Conservation (phyloP, 2,888 invertebrate genomes). For the Alsophila aescularia region DNA sequence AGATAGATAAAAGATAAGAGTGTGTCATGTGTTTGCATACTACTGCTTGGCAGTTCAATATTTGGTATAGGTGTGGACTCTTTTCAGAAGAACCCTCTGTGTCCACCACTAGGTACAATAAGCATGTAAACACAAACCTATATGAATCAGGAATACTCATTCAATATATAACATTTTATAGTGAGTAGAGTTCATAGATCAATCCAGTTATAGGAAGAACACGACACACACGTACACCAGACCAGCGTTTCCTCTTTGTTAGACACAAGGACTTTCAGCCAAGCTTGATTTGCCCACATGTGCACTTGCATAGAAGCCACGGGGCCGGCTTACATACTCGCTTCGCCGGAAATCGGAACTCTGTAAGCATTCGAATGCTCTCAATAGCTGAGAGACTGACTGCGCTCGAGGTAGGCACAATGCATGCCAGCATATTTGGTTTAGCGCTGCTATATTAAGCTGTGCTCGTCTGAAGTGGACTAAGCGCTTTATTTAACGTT, state of each 20-base stretch:
- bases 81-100: no score
- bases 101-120: no score
- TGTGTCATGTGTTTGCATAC: no score
- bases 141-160: no score
- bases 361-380: conserved; percentile 73
- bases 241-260: conserved; percentile 7
- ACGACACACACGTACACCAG: not conserved
- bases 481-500: conserved; percentile 17
- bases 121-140: no score
- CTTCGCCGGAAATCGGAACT: conserved; percentile 60
- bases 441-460: conserved; percentile 54
- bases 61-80: no score
- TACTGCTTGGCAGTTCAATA: no score
- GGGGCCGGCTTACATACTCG: conserved; percentile 27
- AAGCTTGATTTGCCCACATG: conserved; percentile 19
- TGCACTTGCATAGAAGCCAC: conserved; percentile 7
- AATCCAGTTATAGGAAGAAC: not conserved
- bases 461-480: conserved; percentile 12
- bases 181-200: not conserved
- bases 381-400: conserved; percentile 61
- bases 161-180: no score
- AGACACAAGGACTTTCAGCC: conserved; percentile 15
- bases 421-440: conserved; percentile 77
- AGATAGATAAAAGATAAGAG: no score
- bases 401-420: conserved; percentile 62